Evolutionary conservation across 1,140 invertebrate genomes (phyloP).

Genomic region (Oreohelix idahoensis): DNA sequence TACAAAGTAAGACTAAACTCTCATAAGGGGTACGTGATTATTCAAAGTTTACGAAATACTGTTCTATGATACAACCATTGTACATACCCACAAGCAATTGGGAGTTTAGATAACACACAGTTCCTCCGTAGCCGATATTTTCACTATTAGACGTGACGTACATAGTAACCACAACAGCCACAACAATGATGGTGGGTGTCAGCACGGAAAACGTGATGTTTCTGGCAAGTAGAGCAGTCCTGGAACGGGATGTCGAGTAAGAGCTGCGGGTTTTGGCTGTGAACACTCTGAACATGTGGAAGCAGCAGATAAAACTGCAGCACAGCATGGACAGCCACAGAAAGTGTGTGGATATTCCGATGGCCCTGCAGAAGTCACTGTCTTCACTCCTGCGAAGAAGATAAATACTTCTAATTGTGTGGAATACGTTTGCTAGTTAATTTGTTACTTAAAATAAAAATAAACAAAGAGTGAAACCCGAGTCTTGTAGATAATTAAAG

Average conservation of each 20-base stretch:
- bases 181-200: background rate
- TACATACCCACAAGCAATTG: background rate
- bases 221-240: background rate
- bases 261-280: background rate
- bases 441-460: too few relatives aligned
- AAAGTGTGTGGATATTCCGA: background rate
- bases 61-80: too few relatives aligned
- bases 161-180: background rate
- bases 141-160: background rate
- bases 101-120: constrained; percentile 49
- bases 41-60: too few relatives aligned
- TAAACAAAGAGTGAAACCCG: too few relatives aligned
- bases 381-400: too few relatives aligned
- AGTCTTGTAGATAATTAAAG: too few relatives aligned
- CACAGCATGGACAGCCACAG: background rate
- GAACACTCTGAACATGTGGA: background rate
- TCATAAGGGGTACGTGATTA: too few relatives aligned
- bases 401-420: too few relatives aligned
- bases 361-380: background rate
- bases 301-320: background rate
- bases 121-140: background rate
- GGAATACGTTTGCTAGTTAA: too few relatives aligned
- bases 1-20: too few relatives aligned
- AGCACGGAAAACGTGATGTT: background rate
- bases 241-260: background rate